phyloP scores from a whole-genome alignment of 2,113 vertebrate genomes.

The Thamnaconus septentrionalis region DNA sequence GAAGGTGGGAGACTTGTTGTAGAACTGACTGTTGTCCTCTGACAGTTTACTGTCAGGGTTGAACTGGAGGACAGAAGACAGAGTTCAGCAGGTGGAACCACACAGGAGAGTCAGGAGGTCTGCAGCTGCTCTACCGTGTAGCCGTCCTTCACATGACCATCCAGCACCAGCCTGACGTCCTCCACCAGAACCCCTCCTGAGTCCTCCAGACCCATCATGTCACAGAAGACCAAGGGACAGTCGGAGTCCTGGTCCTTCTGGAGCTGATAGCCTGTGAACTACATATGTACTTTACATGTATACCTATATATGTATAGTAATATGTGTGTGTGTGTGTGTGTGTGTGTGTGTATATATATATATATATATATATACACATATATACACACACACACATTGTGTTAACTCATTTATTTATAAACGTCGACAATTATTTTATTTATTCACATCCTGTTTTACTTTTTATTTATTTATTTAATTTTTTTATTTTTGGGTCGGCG shows the following conservation, averaged over 20 bases:
- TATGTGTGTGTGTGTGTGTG: too few species aligned
- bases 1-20: background rate
- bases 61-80: slow-evolving; percentile 23
- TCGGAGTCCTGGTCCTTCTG: background rate
- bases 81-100: background rate
- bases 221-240: slow-evolving; percentile 34
- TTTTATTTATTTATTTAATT: too few species aligned
- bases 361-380: too few species aligned
- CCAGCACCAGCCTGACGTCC: slow-evolving; percentile 35
- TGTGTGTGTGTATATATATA: too few species aligned
- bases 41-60: fast-evolving
- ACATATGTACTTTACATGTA: too few species aligned
- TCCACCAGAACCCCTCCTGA: background rate
- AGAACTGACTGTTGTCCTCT: background rate
- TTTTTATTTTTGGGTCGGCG: too few species aligned
- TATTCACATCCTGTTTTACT: too few species aligned
- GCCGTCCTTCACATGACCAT: slow-evolving; percentile 33
- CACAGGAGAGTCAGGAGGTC: background rate
- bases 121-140: slow-evolving; percentile 22
- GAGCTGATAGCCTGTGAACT: slow-evolving; percentile 33
- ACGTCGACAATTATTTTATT: too few species aligned
- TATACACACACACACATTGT: too few species aligned
- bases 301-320: too few species aligned
- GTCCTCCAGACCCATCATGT: slow-evolving; percentile 44
- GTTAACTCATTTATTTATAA: too few species aligned